Evolutionary conservation across 2,113 vertebrate genomes (phyloP).

Genomic region (Misgurnus anguillicaudatus): DNA sequence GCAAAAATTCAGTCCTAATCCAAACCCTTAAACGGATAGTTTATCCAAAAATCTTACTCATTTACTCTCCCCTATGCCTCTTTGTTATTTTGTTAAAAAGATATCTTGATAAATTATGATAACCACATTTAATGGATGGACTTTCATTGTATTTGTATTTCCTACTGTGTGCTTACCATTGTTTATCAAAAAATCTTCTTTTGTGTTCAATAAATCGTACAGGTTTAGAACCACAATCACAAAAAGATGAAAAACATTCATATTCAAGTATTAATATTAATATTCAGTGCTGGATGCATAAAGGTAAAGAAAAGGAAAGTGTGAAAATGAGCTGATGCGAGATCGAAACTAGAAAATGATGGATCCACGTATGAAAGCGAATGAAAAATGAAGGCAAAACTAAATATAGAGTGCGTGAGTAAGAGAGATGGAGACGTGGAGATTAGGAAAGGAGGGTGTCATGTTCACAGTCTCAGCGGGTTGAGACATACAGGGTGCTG

Average conservation of each 20-base stretch:
- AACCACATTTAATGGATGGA: too few relatives aligned
- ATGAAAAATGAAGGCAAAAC: conserved; percentile 46
- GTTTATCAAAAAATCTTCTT: too few relatives aligned
- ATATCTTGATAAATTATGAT: too few relatives aligned
- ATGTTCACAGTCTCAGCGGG: conserved; percentile 57
- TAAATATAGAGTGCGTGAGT: conserved; percentile 48
- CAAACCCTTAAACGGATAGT: too few relatives aligned
- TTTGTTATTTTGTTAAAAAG: too few relatives aligned
- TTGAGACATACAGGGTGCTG: conserved; percentile 1
- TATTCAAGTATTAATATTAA: conserved; percentile 23
- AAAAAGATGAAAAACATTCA: not conserved
- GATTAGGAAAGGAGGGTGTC: conserved; percentile 50
- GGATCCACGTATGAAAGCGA: conserved; percentile 28
- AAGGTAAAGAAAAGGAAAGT: not conserved
- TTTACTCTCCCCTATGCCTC: too few relatives aligned
- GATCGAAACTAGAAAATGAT: conserved; percentile 12
- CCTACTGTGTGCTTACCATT: too few relatives aligned
- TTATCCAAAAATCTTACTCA: too few relatives aligned
- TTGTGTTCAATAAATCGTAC: not conserved
- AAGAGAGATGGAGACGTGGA: conserved; percentile 36
- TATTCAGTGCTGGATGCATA: not conserved
- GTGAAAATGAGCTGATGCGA: not conserved
- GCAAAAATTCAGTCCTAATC: too few relatives aligned
- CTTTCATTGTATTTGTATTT: too few relatives aligned
- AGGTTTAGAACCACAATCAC: not conserved